Base-by-base conservation (phyloP, 2,797 vertebrate genomes). In the Pempheris klunzingeri region DNA sequence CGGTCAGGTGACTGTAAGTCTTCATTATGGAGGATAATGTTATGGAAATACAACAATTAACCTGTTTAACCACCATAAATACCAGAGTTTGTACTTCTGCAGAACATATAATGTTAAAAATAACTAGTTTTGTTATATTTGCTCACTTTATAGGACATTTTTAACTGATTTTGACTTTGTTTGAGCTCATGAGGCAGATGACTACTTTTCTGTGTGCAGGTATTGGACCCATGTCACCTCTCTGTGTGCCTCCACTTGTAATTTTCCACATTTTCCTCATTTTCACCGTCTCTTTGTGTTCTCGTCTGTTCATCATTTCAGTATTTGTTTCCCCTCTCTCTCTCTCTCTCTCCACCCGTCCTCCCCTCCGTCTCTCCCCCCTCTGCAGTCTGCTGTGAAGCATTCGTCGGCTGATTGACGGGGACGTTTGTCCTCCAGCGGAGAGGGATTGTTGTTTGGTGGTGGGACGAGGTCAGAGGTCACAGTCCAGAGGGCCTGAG, bases 381-480 rank as follows among this genome's bases (percentile, higher is more conserved):
- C 49, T 41, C 69, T 36, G 47, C 68, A 24, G 10, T 53, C 72
- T 71, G 54, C 70, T 77, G 50, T 39, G 7, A 76, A 26, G 75
- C 71, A 54, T 83, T 85, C 76, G 3, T 59, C 36, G n/a, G 61
- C 77, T 89, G 92, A 93, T 66, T 91, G 92, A 90, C 77, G 58
- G 82, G n/a, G 71, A 76, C 73, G 80, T 81, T 87, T 64, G 91
- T 84, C 59, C 67, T 69, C 93, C 90, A 90, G 88, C 84, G 0
- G 91, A 73, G 93, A 70, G 71, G 62, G 66, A 73, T 89, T 90
- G 87, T 90, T 84, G 74, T 89, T 79, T 79, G 87, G 79, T 79
- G 75, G 72, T 60, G 80, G 80, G 74, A 75, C 26, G 71, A 80
- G 94, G 93, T 90, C 92, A 92, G 77, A 89, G 94, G 88, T 94